These are phyloP conservation scores for Nothocercus julius DNA, from an alignment of 2,113 vertebrate genomes.

Conservation along the genomic window DNA sequence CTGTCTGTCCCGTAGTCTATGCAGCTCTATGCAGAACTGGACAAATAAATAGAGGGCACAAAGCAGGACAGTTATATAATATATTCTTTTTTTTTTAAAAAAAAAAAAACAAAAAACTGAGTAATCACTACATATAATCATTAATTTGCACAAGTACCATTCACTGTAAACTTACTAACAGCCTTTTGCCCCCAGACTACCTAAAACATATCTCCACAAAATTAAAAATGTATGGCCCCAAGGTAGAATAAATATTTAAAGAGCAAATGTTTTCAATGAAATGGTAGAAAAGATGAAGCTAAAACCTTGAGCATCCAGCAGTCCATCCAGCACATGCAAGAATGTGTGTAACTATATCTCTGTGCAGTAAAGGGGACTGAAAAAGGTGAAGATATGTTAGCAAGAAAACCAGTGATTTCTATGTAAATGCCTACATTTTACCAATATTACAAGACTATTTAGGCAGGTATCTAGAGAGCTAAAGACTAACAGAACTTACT, in stretches of 20 bases:
- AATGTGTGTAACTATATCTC: background rate
- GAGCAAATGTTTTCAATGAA: background rate
- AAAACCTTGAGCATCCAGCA: background rate
- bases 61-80: background rate
- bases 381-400: background rate
- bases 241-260: background rate
- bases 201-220: background rate
- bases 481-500: background rate
- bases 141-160: background rate
- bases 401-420: background rate
- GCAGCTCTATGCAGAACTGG: background rate
- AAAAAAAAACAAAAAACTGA: background rate
- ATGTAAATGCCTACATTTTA: background rate
- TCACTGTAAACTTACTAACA: background rate
- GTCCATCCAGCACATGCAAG: background rate
- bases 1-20: background rate
- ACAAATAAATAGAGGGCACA: background rate
- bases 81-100: background rate
- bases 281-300: background rate
- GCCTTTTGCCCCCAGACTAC: background rate
- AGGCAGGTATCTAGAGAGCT: background rate
- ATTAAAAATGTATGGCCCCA: background rate
- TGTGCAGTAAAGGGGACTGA: background rate
- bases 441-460: too few species aligned
- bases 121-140: background rate